A percentile compares a stretch with the other conserved stretches of the same genome.
Evolutionary conservation across 2,113 vertebrate species (phyloP).

Genomic region (Chloropsis hardwickii): DNA sequence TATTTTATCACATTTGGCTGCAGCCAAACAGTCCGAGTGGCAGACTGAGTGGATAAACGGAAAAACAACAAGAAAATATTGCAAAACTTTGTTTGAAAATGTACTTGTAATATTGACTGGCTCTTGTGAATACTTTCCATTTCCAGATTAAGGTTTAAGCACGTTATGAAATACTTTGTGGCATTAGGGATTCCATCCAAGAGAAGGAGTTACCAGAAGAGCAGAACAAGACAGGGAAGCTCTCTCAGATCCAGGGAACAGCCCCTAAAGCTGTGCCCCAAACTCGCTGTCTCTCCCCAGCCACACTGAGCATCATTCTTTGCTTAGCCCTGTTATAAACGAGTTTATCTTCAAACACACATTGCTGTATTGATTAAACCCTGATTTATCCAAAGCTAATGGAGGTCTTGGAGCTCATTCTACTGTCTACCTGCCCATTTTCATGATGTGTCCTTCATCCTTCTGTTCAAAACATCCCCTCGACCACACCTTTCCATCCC

Average conservation of each 20-base stretch:
- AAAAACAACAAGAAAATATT: slow-evolving; percentile 3
- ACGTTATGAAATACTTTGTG: slow-evolving; percentile 4
- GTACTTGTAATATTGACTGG: not conserved
- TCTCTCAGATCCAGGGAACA: not conserved
- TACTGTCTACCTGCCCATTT: not conserved
- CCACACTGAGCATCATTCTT: not conserved
- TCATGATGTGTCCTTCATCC: not conserved
- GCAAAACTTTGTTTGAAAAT: not conserved
- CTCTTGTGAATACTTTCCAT: not conserved
- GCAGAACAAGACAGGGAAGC: not conserved
- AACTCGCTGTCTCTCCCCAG: not conserved
- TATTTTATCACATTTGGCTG: not conserved
- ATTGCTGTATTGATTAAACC: not conserved
- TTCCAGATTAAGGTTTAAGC: slow-evolving; percentile 34
- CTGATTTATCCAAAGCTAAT: not conserved
- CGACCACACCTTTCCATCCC: not conserved
- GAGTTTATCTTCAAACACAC: not conserved
- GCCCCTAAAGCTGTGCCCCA: not conserved
- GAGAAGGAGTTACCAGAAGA: slow-evolving; percentile 16
- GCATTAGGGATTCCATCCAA: not conserved
- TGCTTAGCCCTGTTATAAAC: not conserved
- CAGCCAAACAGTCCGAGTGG: not conserved
- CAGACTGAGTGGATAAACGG: not conserved
- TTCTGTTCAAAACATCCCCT: not conserved
- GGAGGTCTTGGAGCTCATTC: not conserved